Evolutionary conservation across 2,797 vertebrate genomes (phyloP).

Genomic region (Xenops minutus): DNA sequence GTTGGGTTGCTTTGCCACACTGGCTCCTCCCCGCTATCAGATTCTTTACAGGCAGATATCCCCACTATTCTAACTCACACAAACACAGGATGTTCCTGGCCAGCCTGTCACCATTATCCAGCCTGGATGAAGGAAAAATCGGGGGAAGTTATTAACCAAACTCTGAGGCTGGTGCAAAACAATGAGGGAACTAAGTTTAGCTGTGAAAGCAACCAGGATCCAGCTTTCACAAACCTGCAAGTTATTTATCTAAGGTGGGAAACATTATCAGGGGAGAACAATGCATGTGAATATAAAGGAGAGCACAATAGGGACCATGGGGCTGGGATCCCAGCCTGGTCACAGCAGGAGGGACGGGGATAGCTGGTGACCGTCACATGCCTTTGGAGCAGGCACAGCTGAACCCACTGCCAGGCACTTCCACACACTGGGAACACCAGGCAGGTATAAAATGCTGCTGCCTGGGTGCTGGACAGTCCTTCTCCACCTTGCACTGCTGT

Average conservation of each 20-base stretch:
- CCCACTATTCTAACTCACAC: conserved; percentile 90
- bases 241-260: conserved; percentile 78
- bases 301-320: not conserved
- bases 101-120: conserved; percentile 89
- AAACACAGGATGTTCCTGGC: conserved; percentile 99
- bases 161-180: conserved; percentile 79
- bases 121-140: conserved; percentile 82
- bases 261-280: conserved; percentile 61
- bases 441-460: not conserved
- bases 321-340: not conserved
- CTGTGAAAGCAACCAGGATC: conserved; percentile 75
- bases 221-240: conserved; percentile 73
- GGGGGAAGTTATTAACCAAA: conserved; percentile 89
- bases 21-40: conserved; percentile 68
- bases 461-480: not conserved
- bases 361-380: not conserved
- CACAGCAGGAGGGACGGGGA: not conserved
- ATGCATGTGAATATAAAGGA: conserved; percentile 36
- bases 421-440: rapidly evolving
- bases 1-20: conserved; percentile 78
- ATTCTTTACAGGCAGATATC: conserved; percentile 72
- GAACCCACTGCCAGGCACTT: not conserved
- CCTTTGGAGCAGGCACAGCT: not conserved
- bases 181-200: conserved; percentile 93
- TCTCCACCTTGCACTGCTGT: not conserved